Evolutionary conservation across 2,797 vertebrate genomes (phyloP).

Genomic region (Helicolenus hilgendorfi): DNA sequence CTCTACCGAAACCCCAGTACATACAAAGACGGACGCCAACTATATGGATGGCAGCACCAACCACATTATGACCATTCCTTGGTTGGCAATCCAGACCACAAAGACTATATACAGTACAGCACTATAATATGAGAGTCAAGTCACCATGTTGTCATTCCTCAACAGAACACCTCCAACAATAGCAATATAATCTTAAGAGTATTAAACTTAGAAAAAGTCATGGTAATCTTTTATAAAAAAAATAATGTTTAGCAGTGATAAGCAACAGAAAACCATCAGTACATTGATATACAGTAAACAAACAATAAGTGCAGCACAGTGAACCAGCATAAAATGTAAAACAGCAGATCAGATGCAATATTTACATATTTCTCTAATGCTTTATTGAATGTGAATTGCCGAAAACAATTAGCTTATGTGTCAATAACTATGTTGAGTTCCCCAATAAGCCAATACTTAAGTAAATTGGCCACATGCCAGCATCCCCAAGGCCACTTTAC

Average conservation of each 20-base stretch:
- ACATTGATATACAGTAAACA: background rate
- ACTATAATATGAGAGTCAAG: background rate
- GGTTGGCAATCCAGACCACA: background rate
- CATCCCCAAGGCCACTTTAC: too few species aligned
- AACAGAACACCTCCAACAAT: background rate
- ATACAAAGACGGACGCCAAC: background rate
- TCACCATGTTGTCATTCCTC: background rate
- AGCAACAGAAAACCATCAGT: background rate
- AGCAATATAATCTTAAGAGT: background rate
- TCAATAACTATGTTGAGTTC: background rate
- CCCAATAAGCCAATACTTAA: too few species aligned
- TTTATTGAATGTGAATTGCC: background rate
- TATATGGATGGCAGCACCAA: background rate
- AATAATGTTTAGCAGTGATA: background rate
- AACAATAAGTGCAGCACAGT: background rate
- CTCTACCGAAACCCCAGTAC: background rate
- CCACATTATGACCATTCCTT: slow-evolving; percentile 1
- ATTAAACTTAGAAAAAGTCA: background rate
- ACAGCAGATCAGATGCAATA: background rate
- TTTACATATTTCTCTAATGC: background rate
- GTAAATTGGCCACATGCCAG: too few species aligned
- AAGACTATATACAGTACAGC: background rate
- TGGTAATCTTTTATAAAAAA: background rate
- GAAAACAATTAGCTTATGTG: background rate
- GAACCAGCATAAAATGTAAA: background rate